Evolutionary conservation across 2,797 vertebrate species (phyloP).

Genomic region (Cyprinella venusta): DNA sequence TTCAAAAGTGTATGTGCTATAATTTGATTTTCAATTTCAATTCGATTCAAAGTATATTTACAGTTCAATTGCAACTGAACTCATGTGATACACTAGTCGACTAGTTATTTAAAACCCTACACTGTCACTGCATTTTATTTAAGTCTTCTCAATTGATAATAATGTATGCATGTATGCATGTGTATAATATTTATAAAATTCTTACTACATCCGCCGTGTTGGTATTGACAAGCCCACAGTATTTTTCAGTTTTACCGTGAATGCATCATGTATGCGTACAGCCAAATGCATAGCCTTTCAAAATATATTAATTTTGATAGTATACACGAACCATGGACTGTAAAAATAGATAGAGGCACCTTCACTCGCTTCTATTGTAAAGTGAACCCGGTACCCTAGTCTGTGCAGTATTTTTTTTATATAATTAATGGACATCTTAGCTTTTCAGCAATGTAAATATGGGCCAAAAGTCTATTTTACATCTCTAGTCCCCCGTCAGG

Average conservation of each 20-base stretch:
- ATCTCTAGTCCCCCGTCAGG: too few species aligned
- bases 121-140: background rate
- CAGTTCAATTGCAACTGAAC: background rate
- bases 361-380: too few species aligned
- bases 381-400: too few species aligned
- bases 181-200: background rate
- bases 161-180: background rate
- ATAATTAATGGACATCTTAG: too few species aligned
- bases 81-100: background rate
- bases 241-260: background rate
- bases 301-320: background rate
- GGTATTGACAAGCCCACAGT: background rate
- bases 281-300: background rate
- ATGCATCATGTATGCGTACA: background rate
- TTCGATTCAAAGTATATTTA: background rate
- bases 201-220: background rate
- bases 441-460: too few species aligned
- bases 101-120: background rate
- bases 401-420: too few species aligned
- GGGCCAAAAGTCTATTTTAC: too few species aligned
- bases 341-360: too few species aligned
- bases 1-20: background rate
- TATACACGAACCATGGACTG: background rate
- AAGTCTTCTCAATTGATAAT: background rate
- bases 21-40: slow-evolving; percentile 18